Evolutionary conservation across 2,888 invertebrate genomes (phyloP).

Genomic region (Drosophila meridionalis): DNA sequence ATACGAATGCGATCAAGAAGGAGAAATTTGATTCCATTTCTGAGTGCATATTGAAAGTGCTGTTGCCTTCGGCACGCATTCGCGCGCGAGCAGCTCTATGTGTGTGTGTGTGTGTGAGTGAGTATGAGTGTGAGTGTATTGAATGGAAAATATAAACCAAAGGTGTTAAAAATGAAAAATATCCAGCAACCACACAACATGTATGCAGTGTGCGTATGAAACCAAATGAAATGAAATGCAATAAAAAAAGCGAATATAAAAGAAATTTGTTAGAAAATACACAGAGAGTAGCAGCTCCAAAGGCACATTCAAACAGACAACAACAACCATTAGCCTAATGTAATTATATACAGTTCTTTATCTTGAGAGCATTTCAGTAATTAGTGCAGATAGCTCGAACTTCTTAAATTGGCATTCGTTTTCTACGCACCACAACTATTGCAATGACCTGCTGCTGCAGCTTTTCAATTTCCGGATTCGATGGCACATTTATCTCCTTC

Average conservation of each 20-base stretch:
- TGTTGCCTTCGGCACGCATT: constrained; percentile 3
- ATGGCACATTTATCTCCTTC: constrained; percentile 83
- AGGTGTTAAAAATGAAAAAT: constrained; percentile 54
- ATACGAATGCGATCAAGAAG: constrained; percentile 20
- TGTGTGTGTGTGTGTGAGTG: neutral
- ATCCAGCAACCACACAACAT: constrained; percentile 25
- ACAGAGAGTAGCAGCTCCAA: constrained; percentile 5
- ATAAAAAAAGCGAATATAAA: constrained; percentile 10
- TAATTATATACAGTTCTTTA: constrained; percentile 10
- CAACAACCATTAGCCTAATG: constrained; percentile 29
- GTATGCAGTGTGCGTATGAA: constrained; percentile 24
- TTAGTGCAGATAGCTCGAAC: constrained; percentile 1
- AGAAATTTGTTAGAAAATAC: neutral
- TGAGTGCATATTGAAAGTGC: constrained; percentile 18
- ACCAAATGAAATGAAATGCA: constrained; percentile 12
- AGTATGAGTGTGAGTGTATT: constrained; percentile 12
- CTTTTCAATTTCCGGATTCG: constrained; percentile 84
- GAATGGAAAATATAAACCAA: constrained; percentile 19
- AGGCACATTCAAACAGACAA: constrained; percentile 7
- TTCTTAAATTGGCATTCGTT: constrained; percentile 36
- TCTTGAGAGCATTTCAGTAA: constrained; percentile 13
- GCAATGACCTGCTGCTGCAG: constrained; percentile 84
- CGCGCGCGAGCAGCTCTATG: neutral
- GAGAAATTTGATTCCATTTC: constrained; percentile 61
- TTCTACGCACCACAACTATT: constrained; percentile 84